These are phyloP conservation scores for Graptemys geographica DNA, from an alignment of 2,797 vertebrate genomes.

Conservation along the genomic window DNA sequence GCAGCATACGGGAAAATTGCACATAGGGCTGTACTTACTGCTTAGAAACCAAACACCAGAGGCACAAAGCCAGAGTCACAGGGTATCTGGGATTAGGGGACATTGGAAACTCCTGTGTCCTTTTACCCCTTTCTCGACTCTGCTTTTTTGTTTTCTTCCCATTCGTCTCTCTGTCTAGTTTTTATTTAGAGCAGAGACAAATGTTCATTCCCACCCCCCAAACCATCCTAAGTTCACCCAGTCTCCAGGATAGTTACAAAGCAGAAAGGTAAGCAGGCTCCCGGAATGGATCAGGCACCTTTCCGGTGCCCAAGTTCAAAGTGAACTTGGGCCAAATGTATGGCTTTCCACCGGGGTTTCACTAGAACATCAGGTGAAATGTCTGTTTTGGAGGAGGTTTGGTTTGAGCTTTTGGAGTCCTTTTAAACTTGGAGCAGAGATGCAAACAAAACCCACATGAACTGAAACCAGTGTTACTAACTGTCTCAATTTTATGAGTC, in stretches of 20 bases:
- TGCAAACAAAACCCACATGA: background rate
- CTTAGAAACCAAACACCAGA: constrained; percentile 5
- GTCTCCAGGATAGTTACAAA: background rate
- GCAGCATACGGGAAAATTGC: background rate
- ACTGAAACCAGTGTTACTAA: background rate
- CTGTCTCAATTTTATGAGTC: background rate
- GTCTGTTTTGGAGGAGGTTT: background rate
- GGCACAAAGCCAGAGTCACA: background rate
- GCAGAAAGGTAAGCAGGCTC: background rate
- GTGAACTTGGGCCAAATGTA: background rate
- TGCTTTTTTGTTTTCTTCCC: background rate
- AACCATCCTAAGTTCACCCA: background rate
- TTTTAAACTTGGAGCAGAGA: fast-evolving
- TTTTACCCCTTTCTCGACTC: background rate
- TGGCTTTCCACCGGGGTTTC: background rate
- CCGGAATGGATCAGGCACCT: background rate
- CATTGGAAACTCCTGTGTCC: background rate
- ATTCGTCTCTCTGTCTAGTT: background rate
- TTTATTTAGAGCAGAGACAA: background rate
- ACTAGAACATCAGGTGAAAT: background rate
- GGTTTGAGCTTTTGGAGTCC: background rate
- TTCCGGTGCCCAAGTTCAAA: background rate
- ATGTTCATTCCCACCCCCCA: background rate
- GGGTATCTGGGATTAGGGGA: background rate
- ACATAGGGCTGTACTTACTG: background rate